A percentile compares a stretch with the other conserved stretches of the same genome.
Evolutionary conservation across 1,140 invertebrate genomes (phyloP).

Genomic region (Dermatophagoides farinae): DNA sequence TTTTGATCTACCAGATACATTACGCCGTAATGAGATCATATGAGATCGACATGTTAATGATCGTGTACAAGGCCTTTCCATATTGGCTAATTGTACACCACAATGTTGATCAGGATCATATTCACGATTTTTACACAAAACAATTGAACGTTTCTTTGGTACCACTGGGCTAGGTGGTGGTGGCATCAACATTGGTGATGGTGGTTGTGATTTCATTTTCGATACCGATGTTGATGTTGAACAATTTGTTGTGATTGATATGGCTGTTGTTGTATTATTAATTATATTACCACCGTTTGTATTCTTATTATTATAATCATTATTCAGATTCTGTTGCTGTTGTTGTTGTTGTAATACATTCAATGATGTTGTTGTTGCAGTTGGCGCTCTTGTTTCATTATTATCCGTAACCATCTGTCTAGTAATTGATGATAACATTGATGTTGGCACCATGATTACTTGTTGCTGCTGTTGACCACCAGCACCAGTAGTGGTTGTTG

Average conservation of each 20-base stretch:
- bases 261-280: neutral
- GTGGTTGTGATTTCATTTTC: neutral
- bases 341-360: neutral
- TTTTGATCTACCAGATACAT: constrained; percentile 48
- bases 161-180: neutral
- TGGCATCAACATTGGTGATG: neutral
- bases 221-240: constrained; percentile 1
- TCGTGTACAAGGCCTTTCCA: constrained; percentile 48
- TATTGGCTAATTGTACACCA: constrained; percentile 45
- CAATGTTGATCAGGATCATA: constrained; percentile 62
- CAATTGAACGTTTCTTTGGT: constrained; percentile 18
- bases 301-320: neutral
- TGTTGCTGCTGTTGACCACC: neutral
- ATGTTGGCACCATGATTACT: neutral
- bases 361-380: neutral
- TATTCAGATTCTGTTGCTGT: neutral
- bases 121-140: constrained; percentile 43
- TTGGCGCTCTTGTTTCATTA: neutral
- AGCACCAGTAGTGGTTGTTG: neutral
- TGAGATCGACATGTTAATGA: constrained; percentile 66
- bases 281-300: neutral
- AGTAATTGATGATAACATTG: neutral
- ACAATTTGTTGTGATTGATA: neutral
- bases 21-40: constrained; percentile 45
- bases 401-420: neutral